Base-by-base conservation (phyloP, 2,113 vertebrate species). In the Acrocephalus kingi region DNA sequence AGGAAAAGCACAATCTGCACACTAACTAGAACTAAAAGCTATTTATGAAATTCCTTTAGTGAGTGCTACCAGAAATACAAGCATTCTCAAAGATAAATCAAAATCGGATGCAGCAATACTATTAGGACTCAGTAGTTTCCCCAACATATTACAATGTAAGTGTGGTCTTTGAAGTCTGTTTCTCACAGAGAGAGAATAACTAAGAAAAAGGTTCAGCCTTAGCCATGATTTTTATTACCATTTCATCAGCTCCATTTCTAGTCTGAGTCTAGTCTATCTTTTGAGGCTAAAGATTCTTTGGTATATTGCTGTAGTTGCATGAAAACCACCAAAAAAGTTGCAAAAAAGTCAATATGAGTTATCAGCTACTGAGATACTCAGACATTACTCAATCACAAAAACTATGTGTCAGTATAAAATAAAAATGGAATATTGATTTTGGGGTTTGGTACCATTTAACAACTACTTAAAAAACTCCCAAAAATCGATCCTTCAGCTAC, bases 401-500 rank as follows among this genome's bases (percentile, higher is more conserved):
- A 9, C 3, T 45, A 25, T 22, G 2, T 27, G 20, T 30, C 33
- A 51, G 19, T 31, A 46, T 7, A 51, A 79, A 84, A 61, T 59
- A 75, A 82, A 88, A 68, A 35, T 2, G 4, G 27, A 93, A 59
- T 35, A 59, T 0, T 49, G n/a, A 64, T 48, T 76, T 37, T 1
- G 9, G 5, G 8, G 37, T 69, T 62, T 66, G 28, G 20, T 54
- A 39, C 8, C 16, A 78, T 63, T 43, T 77, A 84, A 64, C 10
- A 58, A 16, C 25, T 46, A 37, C 22, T 73, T 61, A 0, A 30
- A 71, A 73, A 62, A 45, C 4, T 0, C 7, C 4, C 39, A 49
- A 18, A 77, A 84, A 68, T 45, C 1, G 3, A 71, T 43, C 56
- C 33, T 68, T 87, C 31, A 81, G 39, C 52, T 56, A 28, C 13